Evolutionary conservation across 1,140 invertebrate species (phyloP).

Genomic region (Cherax quadricarinatus): DNA sequence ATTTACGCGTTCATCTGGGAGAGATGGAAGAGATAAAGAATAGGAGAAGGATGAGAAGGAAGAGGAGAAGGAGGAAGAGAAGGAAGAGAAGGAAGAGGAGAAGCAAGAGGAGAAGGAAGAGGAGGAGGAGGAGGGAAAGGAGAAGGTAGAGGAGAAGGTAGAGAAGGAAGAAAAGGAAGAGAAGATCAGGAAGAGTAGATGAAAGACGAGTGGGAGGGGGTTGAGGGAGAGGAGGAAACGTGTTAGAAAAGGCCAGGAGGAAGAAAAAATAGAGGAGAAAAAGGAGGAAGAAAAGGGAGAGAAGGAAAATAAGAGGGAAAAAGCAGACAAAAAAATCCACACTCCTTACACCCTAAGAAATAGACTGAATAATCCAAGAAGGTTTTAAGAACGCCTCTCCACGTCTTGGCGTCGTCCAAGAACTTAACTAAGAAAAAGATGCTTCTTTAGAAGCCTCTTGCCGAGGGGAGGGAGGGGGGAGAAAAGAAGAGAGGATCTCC

Average conservation of each 20-base stretch:
- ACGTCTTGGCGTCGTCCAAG: neutral
- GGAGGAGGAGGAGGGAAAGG: neutral
- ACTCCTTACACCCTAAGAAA: too few relatives aligned
- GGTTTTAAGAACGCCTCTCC: neutral
- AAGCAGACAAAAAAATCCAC: too few relatives aligned
- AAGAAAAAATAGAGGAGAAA: neutral
- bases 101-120: too few relatives aligned
- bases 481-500: too few relatives aligned
- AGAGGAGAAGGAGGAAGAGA: neutral
- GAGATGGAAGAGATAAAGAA: neutral
- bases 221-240: neutral
- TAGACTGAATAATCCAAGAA: too few relatives aligned
- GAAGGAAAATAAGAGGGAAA: neutral
- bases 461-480: neutral
- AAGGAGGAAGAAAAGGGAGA: neutral
- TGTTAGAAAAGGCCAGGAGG: neutral
- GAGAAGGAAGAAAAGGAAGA: neutral
- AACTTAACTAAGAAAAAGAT: conserved; percentile 25
- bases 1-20: neutral
- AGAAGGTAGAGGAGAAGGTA: neutral
- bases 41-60: neutral
- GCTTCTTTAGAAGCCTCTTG: neutral
- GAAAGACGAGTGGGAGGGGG: neutral
- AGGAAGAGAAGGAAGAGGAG: neutral
- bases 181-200: neutral